Evolutionary conservation across 1,140 invertebrate genomes (phyloP), one percentile per base, ranked within the genome.

Genomic region (Hycleus cichorii): DNA sequence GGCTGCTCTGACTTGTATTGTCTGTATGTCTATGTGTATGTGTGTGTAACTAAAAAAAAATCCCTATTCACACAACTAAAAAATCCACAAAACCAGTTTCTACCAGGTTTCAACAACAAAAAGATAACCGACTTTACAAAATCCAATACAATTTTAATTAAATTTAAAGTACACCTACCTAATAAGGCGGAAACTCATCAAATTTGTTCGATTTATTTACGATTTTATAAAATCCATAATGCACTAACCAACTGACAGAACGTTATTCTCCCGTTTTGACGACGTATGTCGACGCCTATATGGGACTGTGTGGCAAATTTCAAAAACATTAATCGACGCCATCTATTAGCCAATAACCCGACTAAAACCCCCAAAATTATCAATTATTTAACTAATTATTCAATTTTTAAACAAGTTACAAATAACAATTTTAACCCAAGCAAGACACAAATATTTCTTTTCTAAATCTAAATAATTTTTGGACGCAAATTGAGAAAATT

Each of bases 151-250:
- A 42, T 9, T 4, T 6, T 18, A 54, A 6, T 32, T 3, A 38
- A 32, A 32, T 5, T 32, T 32, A 5, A 32, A 32, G 42, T 11
- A 1, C 10, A 24, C 2, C 25, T 12, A 53, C 51, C 7, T 32
- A 53, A 64, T 58, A 50, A 52, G 58, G 39, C 32, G 18, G 18
- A 18, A 42, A 18, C 40, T 45, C 47, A 42, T 8, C 54, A 51
- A 63, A 53, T 55, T 49, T 38, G 40, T 58, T 18, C 39, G 60
- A 63, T 49, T 59, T 46, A 44, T 56, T 65, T 56, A 64, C 57
- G 32, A 64, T 60, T 65, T 65, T 60, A 65, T 67, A 64, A 65
- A 56, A 64, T 68, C 63, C 61, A 54, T 61, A 59, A 55, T 60
- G 54, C 62, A 68, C 66, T 64, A 68, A 66, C 62, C 8, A 9